Base-by-base conservation (phyloP, 2,113 vertebrate genomes). In the Brienomyrus longianalis region DNA sequence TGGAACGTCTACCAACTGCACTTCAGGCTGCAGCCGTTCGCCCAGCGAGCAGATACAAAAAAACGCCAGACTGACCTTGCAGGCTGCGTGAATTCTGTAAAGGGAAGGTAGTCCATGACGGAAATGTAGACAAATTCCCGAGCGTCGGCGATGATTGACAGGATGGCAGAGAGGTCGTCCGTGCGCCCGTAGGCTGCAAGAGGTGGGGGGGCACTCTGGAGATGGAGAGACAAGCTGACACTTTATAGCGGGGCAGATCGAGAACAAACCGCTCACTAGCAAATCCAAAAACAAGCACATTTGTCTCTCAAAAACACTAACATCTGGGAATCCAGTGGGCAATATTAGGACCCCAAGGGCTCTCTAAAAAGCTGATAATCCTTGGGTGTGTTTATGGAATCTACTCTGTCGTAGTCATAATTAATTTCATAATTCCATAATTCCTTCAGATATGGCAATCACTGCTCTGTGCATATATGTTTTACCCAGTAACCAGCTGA, bases 51-150 rank as follows among this genome's bases (percentile, higher is more conserved):
- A 5, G 43, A 56, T 1, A n/a, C n/a, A 86, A 10, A 31, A 31
- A 87, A 5, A 39, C 6, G 10, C 51, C 27, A 19, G 39, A 2
- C 9, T 89, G 89, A 97, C 96, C 95, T 95, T 89, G 89, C 74
- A 17, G 96, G 95, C 10, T 93, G 1, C 1, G 94, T 93, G 93
- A 90, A 96, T 88, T 93, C 15, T 3, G 95, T 95, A 89, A 95
- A 88, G 0, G 96, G 96, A 23, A 96, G 92, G 43, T 94, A 96
- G 91, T 97, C 95, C 96, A 97, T 97, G 91, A 97, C 96, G 0
- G 96, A 95, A 87, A 97, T 92, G 93, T 94, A 93, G 77, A 97
- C 48, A 3, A 96, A 96, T 21, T 91, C 86, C 51, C 91, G 91
- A 17, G 96, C 96, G 3, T 97, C 96, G 0, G 80, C 7, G 9